Evolutionary conservation across 1,140 invertebrate species (phyloP), one percentile per base, ranked within the genome.

Genomic region (Littorina saxatilis): DNA sequence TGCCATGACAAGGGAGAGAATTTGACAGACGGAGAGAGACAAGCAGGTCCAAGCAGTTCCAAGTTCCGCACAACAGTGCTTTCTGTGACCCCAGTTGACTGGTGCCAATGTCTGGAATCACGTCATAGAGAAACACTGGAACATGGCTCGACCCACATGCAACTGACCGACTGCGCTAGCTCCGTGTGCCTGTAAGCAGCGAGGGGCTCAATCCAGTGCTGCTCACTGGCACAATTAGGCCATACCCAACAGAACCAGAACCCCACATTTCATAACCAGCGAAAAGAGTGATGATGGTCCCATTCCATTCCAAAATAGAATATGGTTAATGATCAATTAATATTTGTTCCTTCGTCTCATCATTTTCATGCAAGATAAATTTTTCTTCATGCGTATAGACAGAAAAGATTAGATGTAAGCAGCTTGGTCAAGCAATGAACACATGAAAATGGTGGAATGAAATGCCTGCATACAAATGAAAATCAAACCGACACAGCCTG

Each of bases 201-300:
- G 32, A 78, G 76, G 55, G 1, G 76, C 76, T 78, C 76, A 78
- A 63, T 4, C 55, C 32, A 15, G 11, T 58, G 50, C 74, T 76
- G 73, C 73, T 17, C 39, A 32, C 23, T 29, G 7, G 9, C 27
- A 15, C 29, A 27, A n/a, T n/a, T 35, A 32, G 23, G 17, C 66
- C 5, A 9, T 39, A 17, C 32, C 66, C 55, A 20, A 39, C 66
- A 39, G 35, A 39, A 68, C 35, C 23, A 37, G 61, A 32, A 20
- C 27, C n/a, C n/a, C n/a, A n/a, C n/a, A n/a, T 61, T 61, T 23
- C 23, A 0, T 61, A 20, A 23, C 27, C 23, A 23, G 7, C 27
- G 55, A 23, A 47, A 47, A 47, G 7, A 47, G 43, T 47, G 43
- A 17, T n/a, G 43, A 47, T 47, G 43, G 43, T 47, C 43, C 43